A percentile compares a stretch with the other conserved stretches of the same genome.
Conservation (phyloP, 1,140 invertebrate species). For the Lerema accius region DNA sequence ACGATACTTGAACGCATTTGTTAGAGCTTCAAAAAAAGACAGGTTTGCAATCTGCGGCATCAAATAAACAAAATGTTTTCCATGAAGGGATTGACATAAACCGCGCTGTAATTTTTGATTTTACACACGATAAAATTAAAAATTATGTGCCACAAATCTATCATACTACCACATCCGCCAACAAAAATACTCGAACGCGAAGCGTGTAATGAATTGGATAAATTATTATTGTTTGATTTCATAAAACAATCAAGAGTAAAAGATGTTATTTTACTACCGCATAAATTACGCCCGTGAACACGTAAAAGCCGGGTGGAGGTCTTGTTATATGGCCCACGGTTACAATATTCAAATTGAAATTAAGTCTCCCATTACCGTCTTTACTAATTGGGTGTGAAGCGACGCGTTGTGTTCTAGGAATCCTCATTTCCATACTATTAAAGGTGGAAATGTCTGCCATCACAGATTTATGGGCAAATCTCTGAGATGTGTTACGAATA, state of each 20-base stretch:
- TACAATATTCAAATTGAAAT: constrained; percentile 46
- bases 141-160: constrained; percentile 11
- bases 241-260: constrained; percentile 33
- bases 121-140: constrained; percentile 10
- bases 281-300: constrained; percentile 26
- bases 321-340: constrained; percentile 34
- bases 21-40: constrained; percentile 11
- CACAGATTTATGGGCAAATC: constrained; percentile 74
- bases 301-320: constrained; percentile 23
- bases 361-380: constrained; percentile 46
- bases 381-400: constrained; percentile 63
- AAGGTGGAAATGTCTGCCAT: constrained; percentile 56
- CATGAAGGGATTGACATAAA: background rate
- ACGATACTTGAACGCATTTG: constrained; percentile 35
- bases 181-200: constrained; percentile 9
- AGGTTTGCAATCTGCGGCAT: background rate
- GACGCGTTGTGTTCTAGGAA: constrained; percentile 63
- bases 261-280: constrained; percentile 29
- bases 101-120: constrained; percentile 18
- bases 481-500: constrained; percentile 77
- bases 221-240: constrained; percentile 33
- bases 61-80: background rate
- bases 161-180: constrained; percentile 14
- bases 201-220: constrained; percentile 15
- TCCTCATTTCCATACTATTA: constrained; percentile 57